phyloP scores from a whole-genome alignment of 2,113 vertebrate genomes.

The Antennarius striatus region DNA sequence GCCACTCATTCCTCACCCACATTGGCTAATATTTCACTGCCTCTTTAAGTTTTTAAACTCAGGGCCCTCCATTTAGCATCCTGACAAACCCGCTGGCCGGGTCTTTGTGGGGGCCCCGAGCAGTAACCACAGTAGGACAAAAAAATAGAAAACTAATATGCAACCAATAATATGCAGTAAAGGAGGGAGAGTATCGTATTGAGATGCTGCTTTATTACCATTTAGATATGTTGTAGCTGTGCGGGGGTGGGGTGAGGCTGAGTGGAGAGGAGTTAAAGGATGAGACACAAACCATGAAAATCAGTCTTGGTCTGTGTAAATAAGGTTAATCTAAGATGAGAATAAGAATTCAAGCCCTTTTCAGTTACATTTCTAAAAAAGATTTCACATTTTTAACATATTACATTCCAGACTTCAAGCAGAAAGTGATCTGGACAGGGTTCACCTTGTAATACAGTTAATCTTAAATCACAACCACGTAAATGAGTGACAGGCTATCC shows the following conservation, averaged over 20 bases:
- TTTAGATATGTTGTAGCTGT: conserved; percentile 62
- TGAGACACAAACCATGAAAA: conserved; percentile 56
- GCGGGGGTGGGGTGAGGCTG: conserved; percentile 23
- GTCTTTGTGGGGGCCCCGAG: conserved; percentile 38
- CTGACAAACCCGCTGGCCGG: conserved; percentile 78
- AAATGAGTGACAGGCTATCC: not conserved
- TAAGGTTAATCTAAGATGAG: too few species aligned
- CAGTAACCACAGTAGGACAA: conserved; percentile 14
- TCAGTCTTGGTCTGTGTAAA: conserved; percentile 52
- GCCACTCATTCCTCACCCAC: conserved; percentile 98
- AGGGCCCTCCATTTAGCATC: conserved; percentile 86
- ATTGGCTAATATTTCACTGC: conserved; percentile 95
- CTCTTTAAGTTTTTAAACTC: conserved; percentile 96
- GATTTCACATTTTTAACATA: too few species aligned
- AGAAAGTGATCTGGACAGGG: too few species aligned
- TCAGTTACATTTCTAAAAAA: too few species aligned
- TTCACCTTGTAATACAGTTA: too few species aligned
- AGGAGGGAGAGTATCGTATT: conserved; percentile 43
- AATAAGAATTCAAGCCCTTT: too few species aligned
- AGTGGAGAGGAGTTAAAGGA: conserved; percentile 61
- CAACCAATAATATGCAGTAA: conserved; percentile 51
- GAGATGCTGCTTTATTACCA: conserved; percentile 70
- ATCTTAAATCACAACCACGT: not conserved
- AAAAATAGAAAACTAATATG: conserved; percentile 58
- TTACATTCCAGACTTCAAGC: too few species aligned